These are phyloP conservation scores for Nasua narica DNA, from an alignment of 2,797 vertebrate species.

Conservation along the genomic window DNA sequence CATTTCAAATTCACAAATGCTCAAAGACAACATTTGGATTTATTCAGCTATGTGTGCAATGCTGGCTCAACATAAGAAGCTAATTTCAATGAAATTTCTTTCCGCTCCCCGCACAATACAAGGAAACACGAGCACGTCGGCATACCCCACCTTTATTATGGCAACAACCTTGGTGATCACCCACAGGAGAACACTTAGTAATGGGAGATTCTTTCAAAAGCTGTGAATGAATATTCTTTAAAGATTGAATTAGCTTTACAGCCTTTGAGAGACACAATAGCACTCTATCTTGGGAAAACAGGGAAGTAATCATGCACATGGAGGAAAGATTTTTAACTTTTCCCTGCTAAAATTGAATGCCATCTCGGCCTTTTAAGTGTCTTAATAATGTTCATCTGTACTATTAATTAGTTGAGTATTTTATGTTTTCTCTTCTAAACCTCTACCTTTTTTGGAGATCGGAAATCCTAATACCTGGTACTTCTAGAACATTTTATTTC, in stretches of 20 bases:
- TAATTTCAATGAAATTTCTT: slow-evolving; percentile 53
- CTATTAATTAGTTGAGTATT: background rate
- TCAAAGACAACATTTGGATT: slow-evolving; percentile 45
- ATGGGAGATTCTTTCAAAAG: slow-evolving; percentile 45
- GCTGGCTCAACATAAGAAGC: background rate
- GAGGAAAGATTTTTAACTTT: background rate
- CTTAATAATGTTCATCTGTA: background rate
- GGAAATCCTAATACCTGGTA: background rate
- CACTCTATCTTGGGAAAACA: slow-evolving; percentile 13
- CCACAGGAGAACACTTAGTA: background rate
- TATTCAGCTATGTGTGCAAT: slow-evolving; percentile 34
- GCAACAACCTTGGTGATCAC: background rate
- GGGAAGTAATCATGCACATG: slow-evolving; percentile 7
- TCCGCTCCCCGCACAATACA: background rate
- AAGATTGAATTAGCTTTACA: slow-evolving; percentile 55
- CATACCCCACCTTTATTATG: background rate
- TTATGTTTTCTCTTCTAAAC: slow-evolving; percentile 8
- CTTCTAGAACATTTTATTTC: background rate
- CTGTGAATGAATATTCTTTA: slow-evolving; percentile 51
- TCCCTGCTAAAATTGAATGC: background rate
- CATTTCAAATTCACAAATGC: slow-evolving; percentile 38
- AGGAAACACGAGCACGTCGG: background rate
- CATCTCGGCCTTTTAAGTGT: background rate
- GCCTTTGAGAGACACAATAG: slow-evolving; percentile 32
- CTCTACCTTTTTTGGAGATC: slow-evolving; percentile 15